These are phyloP conservation scores for Bradypodion pumilum DNA, from an alignment of 2,797 vertebrate genomes.

Conservation along the genomic window DNA sequence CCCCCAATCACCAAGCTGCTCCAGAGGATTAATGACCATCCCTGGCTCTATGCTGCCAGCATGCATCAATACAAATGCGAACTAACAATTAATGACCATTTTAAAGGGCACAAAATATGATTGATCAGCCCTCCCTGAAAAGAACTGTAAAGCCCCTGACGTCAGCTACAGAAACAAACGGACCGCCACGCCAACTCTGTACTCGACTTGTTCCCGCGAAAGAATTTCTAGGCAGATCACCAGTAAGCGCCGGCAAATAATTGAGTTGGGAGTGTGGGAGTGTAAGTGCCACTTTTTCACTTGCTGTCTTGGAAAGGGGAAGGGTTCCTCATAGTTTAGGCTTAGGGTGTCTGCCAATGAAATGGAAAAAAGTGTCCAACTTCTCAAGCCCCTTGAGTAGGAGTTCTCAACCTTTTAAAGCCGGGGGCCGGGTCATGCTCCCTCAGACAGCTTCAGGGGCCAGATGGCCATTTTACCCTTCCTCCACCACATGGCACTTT, in stretches of 20 bases:
- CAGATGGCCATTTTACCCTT: no score
- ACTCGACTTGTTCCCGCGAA: background rate
- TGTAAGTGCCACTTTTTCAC: background rate
- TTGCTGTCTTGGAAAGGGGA: no score
- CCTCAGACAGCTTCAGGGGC: no score
- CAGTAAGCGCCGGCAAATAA: background rate
- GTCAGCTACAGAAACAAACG: background rate
- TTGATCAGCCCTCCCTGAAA: background rate
- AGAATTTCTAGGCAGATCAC: background rate
- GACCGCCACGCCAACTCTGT: background rate
- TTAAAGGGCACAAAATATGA: background rate
- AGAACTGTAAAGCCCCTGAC: background rate
- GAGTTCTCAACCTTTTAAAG: no score
- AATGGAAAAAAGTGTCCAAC: background rate
- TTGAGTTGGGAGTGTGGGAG: no score
- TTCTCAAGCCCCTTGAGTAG: background rate
- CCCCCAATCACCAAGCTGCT: background rate
- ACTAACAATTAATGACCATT: background rate
- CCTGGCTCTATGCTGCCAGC: background rate
- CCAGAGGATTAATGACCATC: background rate
- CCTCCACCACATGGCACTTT: no score
- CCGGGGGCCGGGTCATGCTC: no score
- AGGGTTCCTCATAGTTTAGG: background rate
- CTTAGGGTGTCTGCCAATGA: background rate
- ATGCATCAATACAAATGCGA: background rate